Evolutionary conservation across 2,113 vertebrate genomes (phyloP).

Genomic region (Sapajus apella): DNA sequence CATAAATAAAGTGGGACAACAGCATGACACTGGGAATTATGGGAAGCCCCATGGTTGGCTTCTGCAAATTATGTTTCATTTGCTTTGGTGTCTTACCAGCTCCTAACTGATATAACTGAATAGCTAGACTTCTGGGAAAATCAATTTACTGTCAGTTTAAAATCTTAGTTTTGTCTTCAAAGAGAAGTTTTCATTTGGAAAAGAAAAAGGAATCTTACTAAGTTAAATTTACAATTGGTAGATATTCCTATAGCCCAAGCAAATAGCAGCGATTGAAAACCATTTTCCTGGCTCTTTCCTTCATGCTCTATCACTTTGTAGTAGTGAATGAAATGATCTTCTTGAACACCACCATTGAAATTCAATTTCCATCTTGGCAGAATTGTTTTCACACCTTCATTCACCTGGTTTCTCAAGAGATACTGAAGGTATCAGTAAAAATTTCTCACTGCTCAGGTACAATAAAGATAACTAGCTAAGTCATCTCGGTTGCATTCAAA

Average conservation of each 20-base stretch:
- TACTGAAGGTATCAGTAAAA: background rate
- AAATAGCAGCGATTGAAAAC: background rate
- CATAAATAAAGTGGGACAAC: background rate
- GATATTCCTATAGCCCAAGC: background rate
- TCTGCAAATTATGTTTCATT: conserved; percentile 24
- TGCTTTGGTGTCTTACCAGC: background rate
- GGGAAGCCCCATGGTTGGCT: background rate
- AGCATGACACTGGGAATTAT: background rate
- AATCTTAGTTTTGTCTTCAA: conserved; percentile 21
- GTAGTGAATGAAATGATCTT: background rate
- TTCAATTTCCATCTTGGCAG: conserved; percentile 47
- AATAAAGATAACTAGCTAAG: background rate
- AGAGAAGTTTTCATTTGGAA: background rate
- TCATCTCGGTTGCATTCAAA: background rate
- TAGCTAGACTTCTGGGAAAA: background rate
- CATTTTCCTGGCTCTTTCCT: background rate
- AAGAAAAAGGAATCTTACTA: background rate
- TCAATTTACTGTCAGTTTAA: background rate
- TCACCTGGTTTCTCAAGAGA: conserved; percentile 34
- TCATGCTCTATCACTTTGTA: background rate
- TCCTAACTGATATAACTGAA: background rate
- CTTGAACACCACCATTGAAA: background rate
- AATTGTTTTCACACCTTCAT: conserved; percentile 30
- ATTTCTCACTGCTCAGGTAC: background rate
- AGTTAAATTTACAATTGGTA: background rate